Evolutionary conservation across 2,888 invertebrate species (phyloP), one percentile per base, ranked within the genome.

Genomic region (Cinara cedri): DNA sequence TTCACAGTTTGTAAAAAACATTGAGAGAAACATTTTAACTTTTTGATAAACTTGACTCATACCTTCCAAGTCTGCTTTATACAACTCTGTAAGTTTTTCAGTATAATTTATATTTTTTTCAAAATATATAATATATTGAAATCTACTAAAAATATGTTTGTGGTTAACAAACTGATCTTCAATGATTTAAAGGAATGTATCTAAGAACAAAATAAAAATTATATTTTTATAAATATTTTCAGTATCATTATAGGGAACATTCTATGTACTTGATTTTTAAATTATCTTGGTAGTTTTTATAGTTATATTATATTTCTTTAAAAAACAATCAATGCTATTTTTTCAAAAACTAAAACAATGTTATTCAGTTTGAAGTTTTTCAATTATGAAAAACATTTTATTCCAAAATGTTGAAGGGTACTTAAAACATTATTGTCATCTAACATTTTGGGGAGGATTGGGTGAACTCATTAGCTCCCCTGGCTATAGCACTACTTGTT

Each of bases 91-190:
- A n/a, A 62, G 26, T 60, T 62, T 34, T 62, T 34, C 62, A 62
- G 34, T n/a, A 62, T 62, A 26, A 34, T 62, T 62, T 62, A 62
- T 62, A 62, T 34, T 62, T 34, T 62, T 34, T 62, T 62, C 62
- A 62, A 62, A 62, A 62, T 62, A n/a, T 34, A 62, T 34, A 62
- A 62, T 62, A 62, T n/a, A 62, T 62, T 62, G 34, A 62, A 62
- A 62, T 62, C 34, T 34, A 62, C 34, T 62, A 62, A 62, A 62
- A 34, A 62, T 62, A 62, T 62, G 62, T 62, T 62, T 62, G n/a
- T 34, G 62, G 34, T 62, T 62, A 10, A 62, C 34, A 62, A 62
- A 62, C 16, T 26, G 26, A 26, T 60, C 26, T 60, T 62, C 34
- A 62, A 62, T 62, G 34, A 16, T 62, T 62, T 62, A 34, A 62